Conservation (phyloP, 2,113 vertebrate genomes). For the Channa argus region DNA sequence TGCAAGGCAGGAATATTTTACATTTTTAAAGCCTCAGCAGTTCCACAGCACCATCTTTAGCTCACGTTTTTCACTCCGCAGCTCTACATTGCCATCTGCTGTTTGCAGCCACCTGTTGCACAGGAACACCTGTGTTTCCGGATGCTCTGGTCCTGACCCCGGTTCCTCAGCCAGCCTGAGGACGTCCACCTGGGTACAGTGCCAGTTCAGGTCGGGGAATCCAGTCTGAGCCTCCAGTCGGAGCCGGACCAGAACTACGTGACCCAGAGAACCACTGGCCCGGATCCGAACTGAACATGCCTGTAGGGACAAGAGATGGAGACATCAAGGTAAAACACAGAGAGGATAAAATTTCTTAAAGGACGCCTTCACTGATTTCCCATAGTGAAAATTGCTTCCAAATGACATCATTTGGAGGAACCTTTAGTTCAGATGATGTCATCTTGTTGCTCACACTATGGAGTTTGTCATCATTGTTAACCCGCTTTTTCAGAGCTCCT, state of each 20-base stretch:
- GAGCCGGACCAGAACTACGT: slow-evolving; percentile 71
- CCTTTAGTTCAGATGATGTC: no score
- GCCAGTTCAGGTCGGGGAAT: slow-evolving; percentile 77
- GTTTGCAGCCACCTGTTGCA: slow-evolving; percentile 74
- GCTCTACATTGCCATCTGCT: slow-evolving; percentile 69
- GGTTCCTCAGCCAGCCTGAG: not conserved
- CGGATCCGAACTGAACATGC: slow-evolving; percentile 31
- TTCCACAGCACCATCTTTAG: no score
- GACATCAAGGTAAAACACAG: not conserved
- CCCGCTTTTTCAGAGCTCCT: no score
- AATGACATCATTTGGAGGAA: no score
- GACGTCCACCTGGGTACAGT: slow-evolving; percentile 72
- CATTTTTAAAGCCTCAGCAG: no score
- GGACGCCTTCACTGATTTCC: not conserved
- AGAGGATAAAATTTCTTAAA: not conserved
- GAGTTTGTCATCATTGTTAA: no score
- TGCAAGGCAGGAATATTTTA: no score
- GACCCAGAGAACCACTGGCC: slow-evolving; percentile 46
- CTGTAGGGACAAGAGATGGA: slow-evolving; percentile 37
- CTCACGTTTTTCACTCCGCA: slow-evolving; percentile 64
- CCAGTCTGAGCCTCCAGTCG: slow-evolving; percentile 63
- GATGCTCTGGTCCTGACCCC: not conserved
- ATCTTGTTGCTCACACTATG: no score
- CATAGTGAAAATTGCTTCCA: no score
- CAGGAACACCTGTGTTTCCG: slow-evolving; percentile 58